Evolutionary conservation across 2,113 vertebrate species (phyloP), one percentile per base, ranked within the genome.

Genomic region (Melanerpes aurifrons): DNA sequence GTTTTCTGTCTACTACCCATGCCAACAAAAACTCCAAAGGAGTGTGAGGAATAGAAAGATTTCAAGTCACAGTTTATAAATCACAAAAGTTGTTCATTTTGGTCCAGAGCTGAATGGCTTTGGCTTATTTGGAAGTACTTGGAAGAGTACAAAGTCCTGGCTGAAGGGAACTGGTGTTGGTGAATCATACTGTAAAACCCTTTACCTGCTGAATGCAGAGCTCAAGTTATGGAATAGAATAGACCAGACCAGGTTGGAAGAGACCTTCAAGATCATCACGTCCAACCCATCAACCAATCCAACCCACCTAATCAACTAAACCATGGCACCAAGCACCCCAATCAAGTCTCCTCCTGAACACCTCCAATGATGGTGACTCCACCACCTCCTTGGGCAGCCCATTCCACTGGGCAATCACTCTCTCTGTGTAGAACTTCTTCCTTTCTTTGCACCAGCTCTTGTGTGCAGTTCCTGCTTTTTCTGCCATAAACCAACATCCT

Each of bases 31-130:
- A 47, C 82, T 86, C 70, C 56, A 43, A 70, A 70, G 19, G 29
- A 83, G 83, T 53, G 74, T 73, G 40, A 79, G 75, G 78, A 94
- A 48, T 32, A 86, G 82, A 71, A 90, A 19, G 71, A 61, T 79
- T 95, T 95, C 61, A 87, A 78, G 12, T 82, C 53, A 15, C 85
- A 82, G 79, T 69, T 94, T 87, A 77, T 95, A 93, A 96, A 95
- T 93, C 84, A 82, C 66, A 78, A 6, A 90, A 82, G 59, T 85
- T 37, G 56, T 87, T 97, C 11, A 0, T 84, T 93, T 91, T 72
- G 67, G 84, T 87, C 83, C 43, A 3, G 17, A 29, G 45, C 63
- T 82, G 81, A 71, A 32, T 81, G 66, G 72, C 24, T 91, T 81
- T 82, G 91, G 69, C 69, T 86, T 87, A 8, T 69, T 56, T 75